Evolutionary conservation across 2,113 vertebrate species (phyloP), one percentile per base, ranked within the genome.

Genomic region (Cheirogaleus medius): DNA sequence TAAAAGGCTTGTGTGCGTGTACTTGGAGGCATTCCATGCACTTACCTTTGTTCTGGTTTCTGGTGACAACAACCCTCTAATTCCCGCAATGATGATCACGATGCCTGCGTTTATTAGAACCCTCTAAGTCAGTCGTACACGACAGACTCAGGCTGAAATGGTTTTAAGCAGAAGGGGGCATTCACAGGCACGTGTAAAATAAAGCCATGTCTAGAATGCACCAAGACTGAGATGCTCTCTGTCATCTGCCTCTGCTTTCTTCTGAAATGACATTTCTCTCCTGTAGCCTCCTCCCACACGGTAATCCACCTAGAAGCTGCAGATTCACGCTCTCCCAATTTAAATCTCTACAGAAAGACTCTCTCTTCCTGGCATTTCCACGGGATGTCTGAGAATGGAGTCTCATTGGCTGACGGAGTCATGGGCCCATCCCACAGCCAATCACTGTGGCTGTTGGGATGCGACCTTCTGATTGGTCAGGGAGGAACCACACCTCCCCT

Each of bases 231-330:
- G 63, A 8, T 42, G 17, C n/a, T 23, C 27, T 1, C 18, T 18
- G 27, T 15, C n/a, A 0, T 34, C 23, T 54, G 63, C 47, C 13
- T 56, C 63, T 27, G 21, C 17, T 21, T 2, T 44, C 37, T 37
- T 56, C n/a, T 23, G 27, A 10, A 85, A 52, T 7, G 34, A 34
- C 18, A 13, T 34, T 27, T 8, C 39, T 34, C 6, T 58, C 14
- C 0, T 12, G 37, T 7, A 69, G 47, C 13, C 15, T 56, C 82
- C 14, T 10, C 10, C 32, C 9, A 5, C 18, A 0, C 1, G 1
- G 63, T 18, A 2, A 25, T 8, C 42, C 44, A 5, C 37, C 39
- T 25, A 10, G 60, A 37, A 68, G 13, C 4, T n/a, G n/a, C 21
- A 25, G 29, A 21, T 64, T n/a, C 14, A 6, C 23, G 0, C 10